phyloP scores from a whole-genome alignment of 2,797 vertebrate species.

The Parauchenoglanis ngamensis region DNA sequence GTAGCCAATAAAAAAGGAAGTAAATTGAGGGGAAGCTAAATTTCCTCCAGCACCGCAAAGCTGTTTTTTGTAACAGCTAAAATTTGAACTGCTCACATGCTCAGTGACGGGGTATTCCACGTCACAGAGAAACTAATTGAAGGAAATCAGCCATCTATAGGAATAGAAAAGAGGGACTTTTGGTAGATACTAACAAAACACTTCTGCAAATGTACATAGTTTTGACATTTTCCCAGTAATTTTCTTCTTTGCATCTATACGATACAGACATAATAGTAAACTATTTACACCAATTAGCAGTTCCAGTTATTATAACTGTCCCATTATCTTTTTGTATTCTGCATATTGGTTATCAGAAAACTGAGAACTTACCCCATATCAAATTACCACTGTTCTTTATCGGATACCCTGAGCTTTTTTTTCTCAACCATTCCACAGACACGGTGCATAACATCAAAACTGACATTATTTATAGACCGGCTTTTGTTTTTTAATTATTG shows the following conservation, averaged over 20 bases:
- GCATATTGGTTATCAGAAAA: not conserved
- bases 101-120: constrained; percentile 24
- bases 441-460: no score
- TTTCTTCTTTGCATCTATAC: not conserved
- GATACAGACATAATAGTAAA: not conserved
- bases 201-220: not conserved
- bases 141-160: constrained; percentile 9
- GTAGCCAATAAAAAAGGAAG: constrained; percentile 59
- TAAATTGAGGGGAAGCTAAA: constrained; percentile 56
- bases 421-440: not conserved
- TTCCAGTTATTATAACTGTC: not conserved
- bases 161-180: constrained; percentile 16
- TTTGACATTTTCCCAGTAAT: constrained; percentile 1
- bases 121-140: not conserved
- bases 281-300: not conserved
- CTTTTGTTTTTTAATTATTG: not conserved
- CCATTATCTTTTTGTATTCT: not conserved
- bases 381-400: not conserved
- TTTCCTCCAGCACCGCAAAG: constrained; percentile 18
- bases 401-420: not conserved
- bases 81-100: constrained; percentile 40
- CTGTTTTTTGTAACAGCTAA: not conserved
- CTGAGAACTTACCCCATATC: not conserved
- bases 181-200: not conserved
- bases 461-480: not conserved